These are phyloP conservation scores for Procambarus virginalis DNA, from an alignment of 1,140 invertebrate species.

Conservation along the genomic window DNA sequence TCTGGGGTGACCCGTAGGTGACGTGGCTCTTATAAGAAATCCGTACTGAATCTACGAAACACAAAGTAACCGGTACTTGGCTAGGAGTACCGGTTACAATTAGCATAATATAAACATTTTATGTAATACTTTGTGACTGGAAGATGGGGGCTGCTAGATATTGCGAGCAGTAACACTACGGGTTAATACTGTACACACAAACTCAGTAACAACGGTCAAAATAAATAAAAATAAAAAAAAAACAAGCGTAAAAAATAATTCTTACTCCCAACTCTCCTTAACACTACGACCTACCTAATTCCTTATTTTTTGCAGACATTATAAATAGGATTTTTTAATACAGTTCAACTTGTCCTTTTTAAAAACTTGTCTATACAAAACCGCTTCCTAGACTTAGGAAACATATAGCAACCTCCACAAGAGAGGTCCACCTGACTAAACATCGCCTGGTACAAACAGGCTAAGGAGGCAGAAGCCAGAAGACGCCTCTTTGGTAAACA, in stretches of 20 bases:
- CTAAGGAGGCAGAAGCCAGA: constrained; percentile 41
- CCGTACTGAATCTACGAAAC: background rate
- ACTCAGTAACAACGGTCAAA: constrained; percentile 41
- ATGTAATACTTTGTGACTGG: constrained; percentile 45
- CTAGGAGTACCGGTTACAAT: background rate
- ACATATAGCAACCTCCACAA: constrained; percentile 35
- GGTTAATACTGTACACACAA: constrained; percentile 57
- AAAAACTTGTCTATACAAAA: constrained; percentile 54
- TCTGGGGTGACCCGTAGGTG: constrained; percentile 36
- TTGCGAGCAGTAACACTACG: constrained; percentile 28
- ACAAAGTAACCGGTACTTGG: constrained; percentile 23
- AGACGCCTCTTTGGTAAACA: constrained; percentile 54
- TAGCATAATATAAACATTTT: no score
- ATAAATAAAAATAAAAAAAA: constrained; percentile 44
- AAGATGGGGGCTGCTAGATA: constrained; percentile 31
- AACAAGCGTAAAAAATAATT: constrained; percentile 25
- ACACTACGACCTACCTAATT: constrained; percentile 48
- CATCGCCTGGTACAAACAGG: constrained; percentile 43
- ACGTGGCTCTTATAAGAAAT: constrained; percentile 8
- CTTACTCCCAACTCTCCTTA: constrained; percentile 55
- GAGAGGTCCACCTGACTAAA: constrained; percentile 56
- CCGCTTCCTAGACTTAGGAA: constrained; percentile 26
- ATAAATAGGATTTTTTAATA: constrained; percentile 61
- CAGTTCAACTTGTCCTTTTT: constrained; percentile 35
- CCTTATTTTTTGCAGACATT: constrained; percentile 38